A percentile compares a stretch with the other conserved stretches of the same genome.
These are phyloP conservation scores for Bedellia somnulentella DNA, from an alignment of 2,888 invertebrate genomes.

Conservation along the genomic window DNA sequence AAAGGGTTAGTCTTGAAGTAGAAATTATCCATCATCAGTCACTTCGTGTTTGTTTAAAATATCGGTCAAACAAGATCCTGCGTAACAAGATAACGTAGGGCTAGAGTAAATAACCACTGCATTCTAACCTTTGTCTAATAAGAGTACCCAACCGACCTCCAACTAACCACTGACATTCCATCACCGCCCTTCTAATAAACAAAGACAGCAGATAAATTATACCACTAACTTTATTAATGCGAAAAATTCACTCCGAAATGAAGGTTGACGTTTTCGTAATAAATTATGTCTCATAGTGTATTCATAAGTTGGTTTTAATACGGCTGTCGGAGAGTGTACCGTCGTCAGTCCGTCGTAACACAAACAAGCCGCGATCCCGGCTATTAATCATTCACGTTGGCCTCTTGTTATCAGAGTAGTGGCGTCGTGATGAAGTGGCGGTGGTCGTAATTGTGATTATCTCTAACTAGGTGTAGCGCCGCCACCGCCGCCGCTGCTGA, in stretches of 20 bases:
- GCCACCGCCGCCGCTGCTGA: constrained; percentile 14
- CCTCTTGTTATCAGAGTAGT: constrained; percentile 42
- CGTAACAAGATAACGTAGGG: too few relatives aligned
- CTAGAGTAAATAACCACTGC: too few relatives aligned
- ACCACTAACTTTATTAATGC: too few relatives aligned
- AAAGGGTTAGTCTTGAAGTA: too few relatives aligned
- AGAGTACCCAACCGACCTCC: too few relatives aligned
- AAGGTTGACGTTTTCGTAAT: constrained; percentile 1
- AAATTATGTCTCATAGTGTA: constrained; percentile 10
- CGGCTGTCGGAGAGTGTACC: constrained; percentile 19
- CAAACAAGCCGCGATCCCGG: constrained; percentile 41
- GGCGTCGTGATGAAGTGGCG: constrained; percentile 43
- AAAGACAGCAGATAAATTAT: too few relatives aligned
- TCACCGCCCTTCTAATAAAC: too few relatives aligned
- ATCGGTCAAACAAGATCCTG: too few relatives aligned
- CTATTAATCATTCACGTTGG: constrained; percentile 47
- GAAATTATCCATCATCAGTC: too few relatives aligned
- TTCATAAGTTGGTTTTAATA: constrained; percentile 44
- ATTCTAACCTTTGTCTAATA: too few relatives aligned
- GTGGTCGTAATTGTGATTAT: constrained; percentile 42
- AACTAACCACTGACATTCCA: too few relatives aligned
- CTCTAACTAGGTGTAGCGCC: constrained; percentile 32
- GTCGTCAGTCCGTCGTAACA: constrained; percentile 22
- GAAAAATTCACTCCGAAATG: constrained; percentile 25
- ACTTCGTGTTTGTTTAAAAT: too few relatives aligned